Percentiles rank a stretch among this genome's conserved stretches.
These are phyloP conservation scores for Acleris literana DNA, from an alignment of 2,888 invertebrate species.

Conservation along the genomic window DNA sequence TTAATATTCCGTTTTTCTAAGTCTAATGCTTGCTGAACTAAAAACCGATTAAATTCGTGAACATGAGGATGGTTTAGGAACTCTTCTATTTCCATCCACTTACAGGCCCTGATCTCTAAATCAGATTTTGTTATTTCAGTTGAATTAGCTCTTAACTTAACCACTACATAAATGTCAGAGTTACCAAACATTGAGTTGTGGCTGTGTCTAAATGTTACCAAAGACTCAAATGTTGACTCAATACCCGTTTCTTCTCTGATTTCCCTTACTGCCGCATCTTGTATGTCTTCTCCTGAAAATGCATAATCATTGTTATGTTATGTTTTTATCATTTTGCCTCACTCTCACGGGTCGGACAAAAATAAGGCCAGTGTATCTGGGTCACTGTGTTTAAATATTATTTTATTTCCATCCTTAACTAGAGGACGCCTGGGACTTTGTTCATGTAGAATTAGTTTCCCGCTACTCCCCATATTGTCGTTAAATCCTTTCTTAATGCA, in stretches of 20 bases:
- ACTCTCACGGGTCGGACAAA: no score
- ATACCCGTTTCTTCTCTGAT: conserved; percentile 96
- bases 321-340: no score
- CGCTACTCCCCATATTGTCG: no score
- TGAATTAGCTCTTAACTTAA: conserved; percentile 87
- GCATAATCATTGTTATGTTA: neutral
- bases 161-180: conserved; percentile 93
- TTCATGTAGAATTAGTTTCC: no score
- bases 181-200: conserved; percentile 90
- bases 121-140: conserved; percentile 87
- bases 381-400: no score
- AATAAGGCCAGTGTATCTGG: no score
- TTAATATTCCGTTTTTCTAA: conserved; percentile 85
- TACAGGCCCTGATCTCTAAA: conserved; percentile 89
- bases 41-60: conserved; percentile 87
- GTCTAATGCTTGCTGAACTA: conserved; percentile 87
- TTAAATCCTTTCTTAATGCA: no score
- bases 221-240: conserved; percentile 87
- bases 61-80: conserved; percentile 88
- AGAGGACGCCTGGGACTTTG: no score
- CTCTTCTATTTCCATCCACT: conserved; percentile 92
- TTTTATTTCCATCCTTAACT: no score
- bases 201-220: conserved; percentile 90
- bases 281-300: conserved; percentile 90
- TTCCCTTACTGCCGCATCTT: conserved; percentile 92